These are phyloP conservation scores for Eulemur rubriventer DNA, from an alignment of 2,797 vertebrate species.

Conservation along the genomic window DNA sequence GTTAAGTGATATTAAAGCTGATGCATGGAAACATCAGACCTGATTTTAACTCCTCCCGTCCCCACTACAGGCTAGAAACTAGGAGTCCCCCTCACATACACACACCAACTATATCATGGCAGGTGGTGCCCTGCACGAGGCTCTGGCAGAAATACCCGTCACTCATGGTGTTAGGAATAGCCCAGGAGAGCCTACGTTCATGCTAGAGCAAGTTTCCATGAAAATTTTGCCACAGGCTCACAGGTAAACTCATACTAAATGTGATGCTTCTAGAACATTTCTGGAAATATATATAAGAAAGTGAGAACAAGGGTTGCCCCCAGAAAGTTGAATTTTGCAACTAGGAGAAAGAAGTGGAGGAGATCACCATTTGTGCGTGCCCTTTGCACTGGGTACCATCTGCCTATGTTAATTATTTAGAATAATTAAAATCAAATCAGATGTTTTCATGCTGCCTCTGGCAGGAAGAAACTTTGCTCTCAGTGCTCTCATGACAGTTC, in stretches of 20 bases:
- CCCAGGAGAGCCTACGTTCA: not conserved
- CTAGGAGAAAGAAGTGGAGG: not conserved
- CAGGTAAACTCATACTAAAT: not conserved
- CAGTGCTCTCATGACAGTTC: not conserved
- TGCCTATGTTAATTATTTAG: not conserved
- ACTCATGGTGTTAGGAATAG: not conserved
- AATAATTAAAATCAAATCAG: not conserved
- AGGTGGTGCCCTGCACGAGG: not conserved
- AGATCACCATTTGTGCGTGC: not conserved
- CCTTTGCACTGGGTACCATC: not conserved
- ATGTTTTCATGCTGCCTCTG: not conserved
- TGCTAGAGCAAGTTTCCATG: not conserved
- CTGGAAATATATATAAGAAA: not conserved
- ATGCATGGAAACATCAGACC: not conserved
- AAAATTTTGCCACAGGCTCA: not conserved
- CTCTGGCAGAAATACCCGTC: not conserved
- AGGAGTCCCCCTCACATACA: not conserved
- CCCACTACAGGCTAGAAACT: not conserved
- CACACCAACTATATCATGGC: not conserved
- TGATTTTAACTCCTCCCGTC: not conserved
- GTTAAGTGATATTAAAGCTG: not conserved
- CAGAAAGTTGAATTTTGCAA: not conserved
- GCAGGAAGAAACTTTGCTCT: not conserved
- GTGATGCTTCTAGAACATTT: not conserved
- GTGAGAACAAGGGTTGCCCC: not conserved